These are phyloP conservation scores for Calephelis nemesis DNA, from an alignment of 1,140 invertebrate species.

Conservation along the genomic window DNA sequence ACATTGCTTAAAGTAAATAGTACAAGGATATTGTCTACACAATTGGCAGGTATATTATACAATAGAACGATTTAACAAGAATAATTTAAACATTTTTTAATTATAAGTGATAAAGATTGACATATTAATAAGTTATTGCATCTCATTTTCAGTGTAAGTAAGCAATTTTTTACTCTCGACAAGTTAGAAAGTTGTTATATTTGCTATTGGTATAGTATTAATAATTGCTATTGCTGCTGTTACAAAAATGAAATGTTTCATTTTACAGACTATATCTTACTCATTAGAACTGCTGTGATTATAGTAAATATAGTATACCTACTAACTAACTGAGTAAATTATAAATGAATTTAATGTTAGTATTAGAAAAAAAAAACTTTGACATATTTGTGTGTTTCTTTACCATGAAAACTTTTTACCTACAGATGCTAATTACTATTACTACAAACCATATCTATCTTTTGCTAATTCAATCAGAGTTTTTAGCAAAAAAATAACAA, in stretches of 20 bases:
- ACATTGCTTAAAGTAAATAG: conserved; percentile 30
- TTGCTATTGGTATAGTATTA: no score
- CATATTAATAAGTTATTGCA: background rate
- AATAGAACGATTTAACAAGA: conserved; percentile 6
- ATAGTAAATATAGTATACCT: no score
- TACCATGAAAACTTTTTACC: no score
- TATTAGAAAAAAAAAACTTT: no score
- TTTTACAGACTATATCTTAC: no score
- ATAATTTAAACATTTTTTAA: background rate
- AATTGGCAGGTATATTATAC: conserved; percentile 53
- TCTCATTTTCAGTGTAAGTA: background rate
- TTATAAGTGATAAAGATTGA: background rate
- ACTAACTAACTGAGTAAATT: no score
- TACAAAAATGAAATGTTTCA: no score
- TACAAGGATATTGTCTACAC: conserved; percentile 61
- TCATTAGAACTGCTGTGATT: background rate
- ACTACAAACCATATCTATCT: background rate
- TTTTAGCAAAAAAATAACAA: background rate
- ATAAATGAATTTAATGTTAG: no score
- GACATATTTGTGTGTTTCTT: no score
- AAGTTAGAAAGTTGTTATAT: no score
- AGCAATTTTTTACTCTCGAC: background rate
- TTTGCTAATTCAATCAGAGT: background rate
- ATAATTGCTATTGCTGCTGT: no score
- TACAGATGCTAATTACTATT: no score